Conservation (phyloP, 2,797 vertebrate species). For the Neopelma chrysocephalum region DNA sequence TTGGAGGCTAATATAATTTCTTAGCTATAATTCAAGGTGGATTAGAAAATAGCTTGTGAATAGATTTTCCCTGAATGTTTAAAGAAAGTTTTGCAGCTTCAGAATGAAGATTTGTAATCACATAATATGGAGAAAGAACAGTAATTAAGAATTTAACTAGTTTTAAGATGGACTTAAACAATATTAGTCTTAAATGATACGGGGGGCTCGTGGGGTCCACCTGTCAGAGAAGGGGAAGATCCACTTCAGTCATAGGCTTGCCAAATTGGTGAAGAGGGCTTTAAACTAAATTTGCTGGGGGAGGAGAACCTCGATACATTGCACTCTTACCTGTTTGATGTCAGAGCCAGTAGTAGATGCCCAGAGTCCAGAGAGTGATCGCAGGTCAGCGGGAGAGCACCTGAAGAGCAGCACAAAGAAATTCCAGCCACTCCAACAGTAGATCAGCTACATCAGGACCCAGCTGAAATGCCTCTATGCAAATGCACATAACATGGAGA, state of each 20-base stretch:
- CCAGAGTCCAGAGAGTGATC: not conserved
- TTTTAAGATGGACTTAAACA: not conserved
- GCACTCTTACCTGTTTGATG: not conserved
- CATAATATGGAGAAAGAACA: not conserved
- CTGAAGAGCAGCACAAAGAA: not conserved
- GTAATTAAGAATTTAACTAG: not conserved
- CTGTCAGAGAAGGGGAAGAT: not conserved
- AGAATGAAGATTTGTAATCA: not conserved
- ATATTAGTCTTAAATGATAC: not conserved
- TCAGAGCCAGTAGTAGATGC: not conserved
- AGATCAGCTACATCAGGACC: not conserved
- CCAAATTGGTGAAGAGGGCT: not conserved
- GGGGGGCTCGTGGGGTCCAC: not conserved
- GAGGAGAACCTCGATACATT: accelerated
- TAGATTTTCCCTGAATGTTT: not conserved
- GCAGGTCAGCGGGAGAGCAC: not conserved
- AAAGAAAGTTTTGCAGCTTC: not conserved
- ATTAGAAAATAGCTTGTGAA: not conserved
- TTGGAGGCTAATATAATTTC: slow-evolving; percentile 4
- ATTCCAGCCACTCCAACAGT: not conserved
- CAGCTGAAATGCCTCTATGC: not conserved
- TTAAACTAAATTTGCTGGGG: not conserved
- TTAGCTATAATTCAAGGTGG: not conserved
- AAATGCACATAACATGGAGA: not conserved
- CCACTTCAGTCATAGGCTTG: not conserved